A percentile compares a stretch with the other conserved stretches of the same genome.
Conservation (phyloP, 1,140 invertebrate species). For the Pachypeltis micranthus region DNA sequence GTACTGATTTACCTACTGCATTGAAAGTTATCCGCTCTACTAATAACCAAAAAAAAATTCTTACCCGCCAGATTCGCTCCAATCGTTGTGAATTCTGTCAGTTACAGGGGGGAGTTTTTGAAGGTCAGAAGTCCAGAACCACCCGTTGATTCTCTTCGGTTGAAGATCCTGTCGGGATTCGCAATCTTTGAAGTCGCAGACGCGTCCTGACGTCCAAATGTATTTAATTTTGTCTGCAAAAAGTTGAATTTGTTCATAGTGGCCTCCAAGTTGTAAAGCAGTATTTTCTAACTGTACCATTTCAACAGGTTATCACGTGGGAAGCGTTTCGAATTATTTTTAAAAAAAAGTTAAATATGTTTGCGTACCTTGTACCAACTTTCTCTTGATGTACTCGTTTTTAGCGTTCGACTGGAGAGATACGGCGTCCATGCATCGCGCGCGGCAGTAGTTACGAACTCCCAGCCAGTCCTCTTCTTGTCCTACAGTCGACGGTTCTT, state of each 20-base stretch:
- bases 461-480: conserved; percentile 69
- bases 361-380: conserved; percentile 56
- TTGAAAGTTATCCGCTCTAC: no score
- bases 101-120: conserved; percentile 32
- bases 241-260: no score
- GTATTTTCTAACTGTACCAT: not conserved
- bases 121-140: conserved; percentile 34
- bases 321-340: not conserved
- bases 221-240: conserved; percentile 25
- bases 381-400: conserved; percentile 69
- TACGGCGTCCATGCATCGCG: conserved; percentile 74
- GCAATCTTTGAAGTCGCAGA: conserved; percentile 34
- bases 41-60: no score
- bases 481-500: conserved; percentile 52
- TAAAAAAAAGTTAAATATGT: no score
- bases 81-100: conserved; percentile 31
- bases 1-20: no score
- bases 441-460: conserved; percentile 67
- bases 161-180: conserved; percentile 28
- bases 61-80: conserved; percentile 36
- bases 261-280: not conserved
- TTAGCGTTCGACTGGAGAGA: conserved; percentile 67
- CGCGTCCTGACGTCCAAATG: conserved; percentile 35
- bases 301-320: no score
- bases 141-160: conserved; percentile 32